A percentile compares a stretch with the other conserved stretches of the same genome.
phyloP scores from a whole-genome alignment of 1,140 invertebrate genomes.

The Meloidogyne exigua region DNA sequence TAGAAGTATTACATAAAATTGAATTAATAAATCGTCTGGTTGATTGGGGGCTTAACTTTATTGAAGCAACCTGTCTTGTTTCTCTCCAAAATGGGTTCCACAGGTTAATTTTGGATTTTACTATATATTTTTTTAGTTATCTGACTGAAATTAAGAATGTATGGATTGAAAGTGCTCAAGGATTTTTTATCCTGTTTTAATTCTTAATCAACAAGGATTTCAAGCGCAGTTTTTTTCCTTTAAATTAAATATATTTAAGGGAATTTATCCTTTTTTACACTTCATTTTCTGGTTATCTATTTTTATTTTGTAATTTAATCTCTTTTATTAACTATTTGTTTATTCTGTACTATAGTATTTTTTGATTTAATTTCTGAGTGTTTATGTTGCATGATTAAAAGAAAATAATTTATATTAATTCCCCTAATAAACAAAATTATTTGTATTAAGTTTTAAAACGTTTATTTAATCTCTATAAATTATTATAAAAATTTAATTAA shows the following conservation, averaged over 20 bases:
- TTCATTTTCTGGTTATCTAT: background rate
- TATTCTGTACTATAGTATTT: background rate
- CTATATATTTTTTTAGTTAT: constrained; percentile 71
- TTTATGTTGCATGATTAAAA: background rate
- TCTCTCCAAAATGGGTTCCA: constrained; percentile 98
- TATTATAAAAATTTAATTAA: no score
- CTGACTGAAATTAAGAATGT: constrained; percentile 76
- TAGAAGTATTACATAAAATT: constrained; percentile 80
- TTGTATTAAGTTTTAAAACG: no score
- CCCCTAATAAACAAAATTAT: background rate
- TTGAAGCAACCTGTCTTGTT: constrained; percentile 95
- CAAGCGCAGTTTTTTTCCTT: constrained; percentile 71
- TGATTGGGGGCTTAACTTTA: constrained; percentile 77
- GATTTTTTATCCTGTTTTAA: constrained; percentile 84
- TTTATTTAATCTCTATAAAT: no score
- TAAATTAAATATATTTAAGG: no score
- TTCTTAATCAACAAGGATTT: constrained; percentile 89
- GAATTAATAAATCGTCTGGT: constrained; percentile 84
- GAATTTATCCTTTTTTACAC: no score
- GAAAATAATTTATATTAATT: background rate
- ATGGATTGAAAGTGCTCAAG: constrained; percentile 72
- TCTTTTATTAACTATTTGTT: background rate
- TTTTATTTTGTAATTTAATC: background rate
- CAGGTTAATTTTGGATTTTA: constrained; percentile 62
- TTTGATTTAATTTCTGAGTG: background rate